These are phyloP conservation scores for Rotaria sp. DNA, from an alignment of 2,888 invertebrate species.

Conservation along the genomic window DNA sequence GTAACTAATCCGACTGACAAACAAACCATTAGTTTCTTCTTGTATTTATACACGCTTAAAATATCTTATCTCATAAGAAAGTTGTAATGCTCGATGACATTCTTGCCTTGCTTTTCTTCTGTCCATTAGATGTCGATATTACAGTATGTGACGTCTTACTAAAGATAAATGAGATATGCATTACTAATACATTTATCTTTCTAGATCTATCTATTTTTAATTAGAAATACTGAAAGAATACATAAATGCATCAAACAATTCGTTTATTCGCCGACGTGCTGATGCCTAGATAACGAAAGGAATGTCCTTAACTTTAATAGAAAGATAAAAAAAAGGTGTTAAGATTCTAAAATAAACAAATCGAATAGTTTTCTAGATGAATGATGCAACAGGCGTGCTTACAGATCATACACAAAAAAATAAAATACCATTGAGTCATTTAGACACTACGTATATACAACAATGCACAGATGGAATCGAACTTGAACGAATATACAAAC, in stretches of 20 bases:
- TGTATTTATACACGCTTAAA: neutral
- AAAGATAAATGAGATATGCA: neutral
- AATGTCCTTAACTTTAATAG: too few species aligned
- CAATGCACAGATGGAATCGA: conserved; percentile 62
- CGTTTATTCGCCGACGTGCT: neutral
- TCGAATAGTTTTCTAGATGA: neutral
- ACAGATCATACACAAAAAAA: neutral
- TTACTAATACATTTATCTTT: neutral
- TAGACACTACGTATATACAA: conserved; percentile 65
- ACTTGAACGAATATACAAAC: conserved; percentile 65
- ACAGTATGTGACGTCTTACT: neutral
- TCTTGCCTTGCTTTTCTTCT: neutral
- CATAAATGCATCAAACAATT: neutral
- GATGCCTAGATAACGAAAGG: too few species aligned
- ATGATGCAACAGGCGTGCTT: neutral
- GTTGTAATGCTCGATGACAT: neutral
- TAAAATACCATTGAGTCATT: conserved; percentile 62
- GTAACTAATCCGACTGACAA: neutral
- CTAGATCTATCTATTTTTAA: neutral
- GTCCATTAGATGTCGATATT: neutral
- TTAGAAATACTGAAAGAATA: neutral
- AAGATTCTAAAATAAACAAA: too few species aligned
- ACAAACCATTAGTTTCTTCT: neutral
- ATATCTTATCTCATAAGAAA: neutral
- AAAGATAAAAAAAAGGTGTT: too few species aligned